Conservation (phyloP, 2,797 vertebrate genomes). For the Hydrolagus colliei region DNA sequence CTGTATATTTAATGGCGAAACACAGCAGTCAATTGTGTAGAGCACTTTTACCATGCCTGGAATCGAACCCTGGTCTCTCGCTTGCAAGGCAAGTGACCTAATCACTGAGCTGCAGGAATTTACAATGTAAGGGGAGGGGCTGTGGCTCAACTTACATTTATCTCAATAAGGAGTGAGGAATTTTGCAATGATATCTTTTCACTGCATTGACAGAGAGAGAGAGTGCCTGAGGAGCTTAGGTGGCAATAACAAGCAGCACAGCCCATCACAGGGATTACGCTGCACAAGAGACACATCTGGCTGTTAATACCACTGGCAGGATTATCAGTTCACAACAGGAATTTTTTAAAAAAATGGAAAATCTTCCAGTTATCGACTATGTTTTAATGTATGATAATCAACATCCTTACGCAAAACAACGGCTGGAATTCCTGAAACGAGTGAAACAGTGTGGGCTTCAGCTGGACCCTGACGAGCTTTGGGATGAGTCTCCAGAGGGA, state of each 20-base stretch:
- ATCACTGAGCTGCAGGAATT: too few species aligned
- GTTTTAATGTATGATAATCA: neutral
- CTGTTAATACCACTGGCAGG: neutral
- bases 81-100: too few species aligned
- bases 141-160: neutral
- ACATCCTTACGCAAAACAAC: neutral
- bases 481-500: neutral
- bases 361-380: constrained; percentile 3
- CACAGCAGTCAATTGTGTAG: too few species aligned
- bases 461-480: neutral
- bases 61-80: too few species aligned
- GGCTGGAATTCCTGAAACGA: neutral
- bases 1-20: too few species aligned
- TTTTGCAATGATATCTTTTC: too few species aligned
- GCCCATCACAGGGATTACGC: neutral
- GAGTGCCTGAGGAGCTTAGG: neutral
- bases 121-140: neutral
- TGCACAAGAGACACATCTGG: neutral
- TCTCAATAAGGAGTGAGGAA: neutral
- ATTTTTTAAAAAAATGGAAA: neutral
- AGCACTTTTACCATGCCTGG: too few species aligned
- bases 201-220: too few species aligned
- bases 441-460: neutral
- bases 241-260: neutral
- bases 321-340: neutral